Base-by-base conservation (phyloP, 2,888 invertebrate genomes). In the Drosophila flavopinicola region DNA sequence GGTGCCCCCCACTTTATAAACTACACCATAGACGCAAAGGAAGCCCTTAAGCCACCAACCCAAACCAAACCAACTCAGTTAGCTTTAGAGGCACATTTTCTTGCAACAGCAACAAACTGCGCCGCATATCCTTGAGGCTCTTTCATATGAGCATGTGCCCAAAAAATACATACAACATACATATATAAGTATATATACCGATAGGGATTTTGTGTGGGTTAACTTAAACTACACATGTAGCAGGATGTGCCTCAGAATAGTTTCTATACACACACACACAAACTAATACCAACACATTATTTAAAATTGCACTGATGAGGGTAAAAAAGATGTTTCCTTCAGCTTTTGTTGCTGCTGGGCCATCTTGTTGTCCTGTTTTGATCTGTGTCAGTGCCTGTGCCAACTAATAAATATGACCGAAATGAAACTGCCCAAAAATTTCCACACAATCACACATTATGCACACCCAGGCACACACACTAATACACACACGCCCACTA, bases 371-470 rank as follows among this genome's bases (percentile, higher is more conserved):
- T 84, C 78, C 78, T 87, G 78, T 78, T 86, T 88, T 82, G 75
- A 83, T 84, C 59, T 69, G 65, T 60, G 54, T 58, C 58, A 72
- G 61, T 85, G 79, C 76, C 73, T 83, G 78, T 77, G 83, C 87
- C 87, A 89, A 88, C 88, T 88, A 88, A 89, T 88, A 88, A 88
- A 89, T 89, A 88, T 88, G 87, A 88, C 87, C 88, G 75, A 88
- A 89, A 88, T 88, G 87, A 86, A 89, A 87, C 89, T 85, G 88
- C 89, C 88, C 88, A 87, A 88, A 87, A 84, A 79, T 79, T 82
- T 85, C 74, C 78, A 85, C 78, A 85, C 76, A 88, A 77, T 79
- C 85, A 79, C 74, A 87, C 80, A 85, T 77, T 73, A 79, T 74
- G 70, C 69, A 70, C 61, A 72, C 65, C 61, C 45, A 48, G 27